phyloP scores from a whole-genome alignment of 2,113 vertebrate species.

The Boleophthalmus pectinirostris region DNA sequence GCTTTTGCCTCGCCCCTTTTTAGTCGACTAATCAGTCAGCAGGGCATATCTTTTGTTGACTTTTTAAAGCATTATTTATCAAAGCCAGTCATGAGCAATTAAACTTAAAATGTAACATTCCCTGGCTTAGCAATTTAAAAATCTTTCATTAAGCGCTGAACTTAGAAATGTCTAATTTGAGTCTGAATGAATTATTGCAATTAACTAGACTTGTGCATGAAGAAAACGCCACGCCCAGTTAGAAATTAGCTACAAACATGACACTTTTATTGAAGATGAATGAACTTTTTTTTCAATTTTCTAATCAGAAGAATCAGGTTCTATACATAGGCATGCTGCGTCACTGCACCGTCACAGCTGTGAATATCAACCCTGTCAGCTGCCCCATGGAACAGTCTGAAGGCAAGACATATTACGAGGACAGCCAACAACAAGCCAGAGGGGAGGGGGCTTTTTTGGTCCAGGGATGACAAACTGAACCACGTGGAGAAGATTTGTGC shows the following conservation, averaged over 20 bases:
- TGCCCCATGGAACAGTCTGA: constrained; percentile 61
- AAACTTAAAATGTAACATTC: not conserved
- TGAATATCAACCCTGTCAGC: constrained; percentile 65
- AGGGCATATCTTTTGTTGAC: too few relatives aligned
- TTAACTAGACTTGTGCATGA: not conserved
- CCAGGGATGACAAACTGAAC: constrained; percentile 54
- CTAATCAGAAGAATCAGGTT: constrained; percentile 67
- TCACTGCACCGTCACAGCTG: constrained; percentile 77
- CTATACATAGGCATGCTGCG: constrained; percentile 78
- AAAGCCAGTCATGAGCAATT: not conserved
- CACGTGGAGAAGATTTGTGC: constrained; percentile 69
- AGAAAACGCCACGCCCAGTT: constrained; percentile 36
- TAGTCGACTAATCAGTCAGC: too few relatives aligned
- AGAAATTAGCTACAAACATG: constrained; percentile 77
- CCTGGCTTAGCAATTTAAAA: not conserved
- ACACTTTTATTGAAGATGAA: constrained; percentile 76
- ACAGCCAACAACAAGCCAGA: constrained; percentile 64
- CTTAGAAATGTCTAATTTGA: not conserved
- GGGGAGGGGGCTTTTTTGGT: constrained; percentile 48
- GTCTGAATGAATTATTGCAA: not conserved
- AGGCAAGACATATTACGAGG: constrained; percentile 66
- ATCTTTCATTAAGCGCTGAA: not conserved
- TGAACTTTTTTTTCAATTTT: constrained; percentile 53
- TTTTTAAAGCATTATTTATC: not conserved
- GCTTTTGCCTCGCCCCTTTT: too few relatives aligned